Base-by-base conservation (phyloP, 2,888 invertebrate genomes). In the Troides aeacus region DNA sequence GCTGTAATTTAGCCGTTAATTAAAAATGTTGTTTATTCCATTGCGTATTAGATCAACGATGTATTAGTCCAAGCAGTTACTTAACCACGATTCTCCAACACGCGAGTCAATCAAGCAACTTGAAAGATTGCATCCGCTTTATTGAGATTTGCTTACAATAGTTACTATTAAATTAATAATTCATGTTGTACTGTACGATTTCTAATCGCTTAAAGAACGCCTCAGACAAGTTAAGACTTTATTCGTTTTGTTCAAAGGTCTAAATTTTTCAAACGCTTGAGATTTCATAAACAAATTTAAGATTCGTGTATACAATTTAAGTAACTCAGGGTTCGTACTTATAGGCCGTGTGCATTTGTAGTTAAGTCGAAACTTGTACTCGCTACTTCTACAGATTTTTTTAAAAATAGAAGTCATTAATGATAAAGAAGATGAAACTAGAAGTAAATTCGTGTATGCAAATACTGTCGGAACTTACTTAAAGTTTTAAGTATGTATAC, bases 91-190 rank as follows among this genome's bases (percentile, higher is more conserved):
- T 12, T 71, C 62, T 63, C 36, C 23, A 65, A 67, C 66, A 67
- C 66, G 53, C 71, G 66, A 73, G 72, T 74, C 75, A 72, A 72
- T 74, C 73, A 75, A 71, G 62, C 71, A 65, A 72, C 72, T n/a
- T 69, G 66, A 50, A 63, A 57, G 30, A 70, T 68, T 72, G 60
- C 64, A 64, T 56, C 70, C 71, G 71, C 71, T 73, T 76, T 21
- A 73, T 72, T 75, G 69, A 75, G 77, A 80, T 81, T 81, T 79
- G 81, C 80, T 75, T 80, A 81, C 81, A 81, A 80, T 81, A 73
- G 72, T 42, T 65, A 72, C 70, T 65, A 68, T 69, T 62, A 68
- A 70, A 67, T 69, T 71, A 73, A 70, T 74, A 72, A 75, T 64
- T 65, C 64, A 71, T 64, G 64, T 46, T 64, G 66, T 63, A 68